A percentile compares a stretch with the other conserved stretches of the same genome.
phyloP scores from a whole-genome alignment of 2,113 vertebrate genomes.

The Dipodomys merriami region DNA sequence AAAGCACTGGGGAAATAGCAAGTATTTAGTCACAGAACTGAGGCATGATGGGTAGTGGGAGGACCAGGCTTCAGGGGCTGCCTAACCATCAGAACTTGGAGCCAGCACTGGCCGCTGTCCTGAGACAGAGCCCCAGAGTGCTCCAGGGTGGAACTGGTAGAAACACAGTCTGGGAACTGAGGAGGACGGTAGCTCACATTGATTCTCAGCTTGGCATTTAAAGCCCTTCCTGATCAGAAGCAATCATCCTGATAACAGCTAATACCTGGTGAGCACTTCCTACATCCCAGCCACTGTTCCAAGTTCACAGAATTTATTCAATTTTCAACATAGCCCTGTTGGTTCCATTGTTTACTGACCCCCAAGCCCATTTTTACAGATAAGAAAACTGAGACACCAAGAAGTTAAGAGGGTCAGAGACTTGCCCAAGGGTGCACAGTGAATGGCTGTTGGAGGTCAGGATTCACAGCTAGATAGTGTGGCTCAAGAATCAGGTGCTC shows the following conservation, averaged over 20 bases:
- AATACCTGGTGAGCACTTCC: neutral
- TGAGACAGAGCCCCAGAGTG: neutral
- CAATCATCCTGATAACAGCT: neutral
- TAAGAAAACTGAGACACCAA: conserved; percentile 24
- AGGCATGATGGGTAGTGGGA: neutral
- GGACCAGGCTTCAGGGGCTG: neutral
- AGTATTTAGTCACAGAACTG: conserved; percentile 32
- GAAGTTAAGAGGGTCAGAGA: conserved; percentile 5
- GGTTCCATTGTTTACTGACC: neutral
- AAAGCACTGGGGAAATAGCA: neutral
- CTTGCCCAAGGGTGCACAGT: neutral
- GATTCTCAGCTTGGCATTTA: neutral
- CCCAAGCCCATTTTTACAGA: conserved; percentile 19
- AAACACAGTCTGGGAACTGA: neutral
- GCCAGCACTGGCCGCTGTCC: neutral
- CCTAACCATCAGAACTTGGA: neutral
- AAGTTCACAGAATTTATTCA: neutral
- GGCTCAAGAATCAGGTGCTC: neutral
- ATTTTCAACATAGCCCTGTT: neutral
- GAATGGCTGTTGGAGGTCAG: neutral
- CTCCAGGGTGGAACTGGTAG: neutral
- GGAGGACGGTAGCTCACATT: neutral
- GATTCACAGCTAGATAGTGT: neutral
- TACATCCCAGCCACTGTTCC: neutral
- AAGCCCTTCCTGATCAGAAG: neutral